phyloP scores from a whole-genome alignment of 2,113 vertebrate species.

The Sciurus niger region DNA sequence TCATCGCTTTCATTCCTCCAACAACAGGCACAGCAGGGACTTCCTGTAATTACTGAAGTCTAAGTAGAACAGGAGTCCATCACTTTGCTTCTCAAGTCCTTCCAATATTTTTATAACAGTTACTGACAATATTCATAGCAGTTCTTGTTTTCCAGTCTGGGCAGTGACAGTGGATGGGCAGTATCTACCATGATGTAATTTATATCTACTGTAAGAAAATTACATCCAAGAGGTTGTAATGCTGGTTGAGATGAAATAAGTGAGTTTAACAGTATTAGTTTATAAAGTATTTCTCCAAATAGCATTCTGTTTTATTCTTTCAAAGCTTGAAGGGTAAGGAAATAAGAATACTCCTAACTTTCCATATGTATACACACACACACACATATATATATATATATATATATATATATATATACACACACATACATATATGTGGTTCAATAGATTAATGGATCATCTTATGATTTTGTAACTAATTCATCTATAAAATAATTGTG shows the following conservation, averaged over 20 bases:
- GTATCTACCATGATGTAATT: background rate
- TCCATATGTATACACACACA: background rate
- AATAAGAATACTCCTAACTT: background rate
- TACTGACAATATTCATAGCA: background rate
- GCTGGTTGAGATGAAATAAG: background rate
- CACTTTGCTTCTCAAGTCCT: background rate
- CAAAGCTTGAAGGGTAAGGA: background rate
- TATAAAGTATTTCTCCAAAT: background rate
- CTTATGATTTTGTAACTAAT: background rate
- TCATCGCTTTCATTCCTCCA: slow-evolving; percentile 11
- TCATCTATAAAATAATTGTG: background rate
- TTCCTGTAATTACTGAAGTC: slow-evolving; percentile 18
- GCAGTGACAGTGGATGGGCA: background rate
- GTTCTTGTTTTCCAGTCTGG: background rate
- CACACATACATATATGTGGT: background rate
- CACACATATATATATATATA: background rate
- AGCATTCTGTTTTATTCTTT: slow-evolving; percentile 10
- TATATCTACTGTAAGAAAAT: background rate
- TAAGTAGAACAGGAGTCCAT: background rate
- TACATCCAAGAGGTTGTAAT: background rate
- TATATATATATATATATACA: background rate
- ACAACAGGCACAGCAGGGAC: background rate
- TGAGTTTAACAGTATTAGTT: background rate
- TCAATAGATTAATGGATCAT: slow-evolving; percentile 20
- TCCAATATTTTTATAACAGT: background rate